Percentiles rank a stretch among this genome's conserved stretches.
Evolutionary conservation across 2,113 vertebrate genomes (phyloP).

Genomic region (Arothron firmamentum): DNA sequence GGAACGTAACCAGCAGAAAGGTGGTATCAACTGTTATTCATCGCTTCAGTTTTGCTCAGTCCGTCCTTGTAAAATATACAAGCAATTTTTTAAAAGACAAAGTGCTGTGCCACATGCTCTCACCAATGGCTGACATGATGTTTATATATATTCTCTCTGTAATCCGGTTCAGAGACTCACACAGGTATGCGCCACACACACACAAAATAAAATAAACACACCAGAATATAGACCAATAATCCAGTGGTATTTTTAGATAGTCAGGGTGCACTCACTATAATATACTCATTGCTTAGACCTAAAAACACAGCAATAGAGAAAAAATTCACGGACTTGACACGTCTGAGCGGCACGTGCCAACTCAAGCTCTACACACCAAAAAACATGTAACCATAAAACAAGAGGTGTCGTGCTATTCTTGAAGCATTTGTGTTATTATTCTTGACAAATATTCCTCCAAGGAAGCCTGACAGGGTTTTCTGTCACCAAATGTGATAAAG

Average conservation of each 20-base stretch:
- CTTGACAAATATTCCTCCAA: constrained; percentile 31
- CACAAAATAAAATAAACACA: constrained; percentile 44
- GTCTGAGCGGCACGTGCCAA: constrained; percentile 19
- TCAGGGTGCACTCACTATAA: constrained; percentile 17
- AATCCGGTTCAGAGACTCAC: constrained; percentile 25
- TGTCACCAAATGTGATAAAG: constrained; percentile 44
- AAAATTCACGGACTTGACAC: constrained; percentile 15
- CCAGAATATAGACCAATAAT: constrained; percentile 22
- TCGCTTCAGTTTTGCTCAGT: constrained; percentile 39
- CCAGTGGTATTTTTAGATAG: constrained; percentile 9
- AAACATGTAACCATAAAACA: constrained; percentile 16
- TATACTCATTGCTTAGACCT: constrained; percentile 17
- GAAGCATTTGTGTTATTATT: constrained; percentile 38
- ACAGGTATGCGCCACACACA: constrained; percentile 54
- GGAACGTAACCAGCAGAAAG: constrained; percentile 40
- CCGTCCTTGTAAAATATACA: constrained; percentile 53
- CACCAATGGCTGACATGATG: constrained; percentile 11
- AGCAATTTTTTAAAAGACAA: constrained; percentile 42
- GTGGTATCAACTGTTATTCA: constrained; percentile 12
- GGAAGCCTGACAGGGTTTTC: constrained; percentile 17
- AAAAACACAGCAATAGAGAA: constrained; percentile 11
- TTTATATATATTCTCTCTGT: constrained; percentile 22
- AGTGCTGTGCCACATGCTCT: constrained; percentile 26
- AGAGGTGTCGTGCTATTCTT: constrained; percentile 18
- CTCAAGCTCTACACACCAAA: constrained; percentile 23